Evolutionary conservation across 2,888 invertebrate genomes (phyloP).

Genomic region (Lamellibrachia columna): DNA sequence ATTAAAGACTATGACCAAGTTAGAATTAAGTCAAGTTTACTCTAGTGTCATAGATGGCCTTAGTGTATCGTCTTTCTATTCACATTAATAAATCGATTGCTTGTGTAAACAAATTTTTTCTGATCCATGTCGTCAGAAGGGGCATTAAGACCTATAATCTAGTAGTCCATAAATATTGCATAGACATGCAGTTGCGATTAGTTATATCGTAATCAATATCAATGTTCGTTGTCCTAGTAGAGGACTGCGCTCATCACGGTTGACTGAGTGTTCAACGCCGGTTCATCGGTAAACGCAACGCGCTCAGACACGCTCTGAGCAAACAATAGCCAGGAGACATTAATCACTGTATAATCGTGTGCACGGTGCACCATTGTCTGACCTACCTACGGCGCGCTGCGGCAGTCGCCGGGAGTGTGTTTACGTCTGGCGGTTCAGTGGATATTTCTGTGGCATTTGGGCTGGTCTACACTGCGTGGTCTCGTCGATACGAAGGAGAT

Average conservation of each 20-base stretch:
- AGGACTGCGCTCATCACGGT: not conserved
- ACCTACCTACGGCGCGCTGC: not conserved
- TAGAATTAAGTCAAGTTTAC: no score
- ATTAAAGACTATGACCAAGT: no score
- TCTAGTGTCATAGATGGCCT: no score
- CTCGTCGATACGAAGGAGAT: not conserved
- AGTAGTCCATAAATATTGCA: not conserved
- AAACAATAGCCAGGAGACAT: not conserved
- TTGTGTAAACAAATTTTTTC: not conserved
- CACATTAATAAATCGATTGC: no score
- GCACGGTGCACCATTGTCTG: not conserved
- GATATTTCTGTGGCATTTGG: not conserved
- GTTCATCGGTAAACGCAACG: not conserved
- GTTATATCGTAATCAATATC: not conserved
- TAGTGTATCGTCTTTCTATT: no score
- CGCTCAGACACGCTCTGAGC: not conserved
- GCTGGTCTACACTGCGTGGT: not conserved
- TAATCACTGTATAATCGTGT: not conserved
- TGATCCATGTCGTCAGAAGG: not conserved
- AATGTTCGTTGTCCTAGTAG: not conserved
- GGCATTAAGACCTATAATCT: not conserved
- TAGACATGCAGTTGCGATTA: not conserved
- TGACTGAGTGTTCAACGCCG: not conserved
- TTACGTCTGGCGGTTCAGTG: not conserved
- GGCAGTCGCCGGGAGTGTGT: not conserved